Percentiles rank a stretch among this genome's conserved stretches.
phyloP scores from a whole-genome alignment of 1,140 invertebrate genomes.

The Telenomus remus region DNA sequence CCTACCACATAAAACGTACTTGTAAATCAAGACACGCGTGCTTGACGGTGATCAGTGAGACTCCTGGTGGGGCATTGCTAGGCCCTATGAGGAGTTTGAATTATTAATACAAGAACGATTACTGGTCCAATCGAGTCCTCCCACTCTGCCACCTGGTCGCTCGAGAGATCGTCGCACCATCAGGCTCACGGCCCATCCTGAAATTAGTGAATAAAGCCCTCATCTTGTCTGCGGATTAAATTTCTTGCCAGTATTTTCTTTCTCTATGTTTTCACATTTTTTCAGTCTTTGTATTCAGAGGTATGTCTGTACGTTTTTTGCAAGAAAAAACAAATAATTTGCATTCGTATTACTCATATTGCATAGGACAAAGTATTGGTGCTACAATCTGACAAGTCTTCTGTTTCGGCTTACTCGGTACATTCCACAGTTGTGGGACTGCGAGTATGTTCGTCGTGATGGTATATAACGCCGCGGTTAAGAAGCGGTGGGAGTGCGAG shows the following conservation, averaged over 20 bases:
- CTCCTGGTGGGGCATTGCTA: constrained; percentile 53
- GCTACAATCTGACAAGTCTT: constrained; percentile 38
- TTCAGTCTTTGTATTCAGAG: too few relatives aligned
- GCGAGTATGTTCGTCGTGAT: constrained; percentile 47
- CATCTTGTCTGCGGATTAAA: constrained; percentile 58
- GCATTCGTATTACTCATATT: constrained; percentile 38
- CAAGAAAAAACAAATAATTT: not conserved
- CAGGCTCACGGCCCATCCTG: constrained; percentile 13
- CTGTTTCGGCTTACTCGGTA: constrained; percentile 37
- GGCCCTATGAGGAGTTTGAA: constrained; percentile 61
- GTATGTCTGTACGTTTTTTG: too few relatives aligned
- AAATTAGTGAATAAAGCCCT: constrained; percentile 55
- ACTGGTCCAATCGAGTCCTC: constrained; percentile 68
- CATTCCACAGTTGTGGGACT: constrained; percentile 46
- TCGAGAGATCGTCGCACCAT: constrained; percentile 45
- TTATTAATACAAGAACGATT: constrained; percentile 69
- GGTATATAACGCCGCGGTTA: constrained; percentile 30
- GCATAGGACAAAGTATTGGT: constrained; percentile 29
- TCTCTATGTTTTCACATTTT: constrained; percentile 17
- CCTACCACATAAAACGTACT: constrained; percentile 69
- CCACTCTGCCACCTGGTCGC: constrained; percentile 66
- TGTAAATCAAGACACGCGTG: constrained; percentile 68
- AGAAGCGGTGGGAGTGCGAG: constrained; percentile 51
- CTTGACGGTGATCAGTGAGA: constrained; percentile 34
- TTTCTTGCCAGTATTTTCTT: constrained; percentile 29